phyloP scores from a whole-genome alignment of 2,113 vertebrate genomes.

The Cyanoderma ruficeps region DNA sequence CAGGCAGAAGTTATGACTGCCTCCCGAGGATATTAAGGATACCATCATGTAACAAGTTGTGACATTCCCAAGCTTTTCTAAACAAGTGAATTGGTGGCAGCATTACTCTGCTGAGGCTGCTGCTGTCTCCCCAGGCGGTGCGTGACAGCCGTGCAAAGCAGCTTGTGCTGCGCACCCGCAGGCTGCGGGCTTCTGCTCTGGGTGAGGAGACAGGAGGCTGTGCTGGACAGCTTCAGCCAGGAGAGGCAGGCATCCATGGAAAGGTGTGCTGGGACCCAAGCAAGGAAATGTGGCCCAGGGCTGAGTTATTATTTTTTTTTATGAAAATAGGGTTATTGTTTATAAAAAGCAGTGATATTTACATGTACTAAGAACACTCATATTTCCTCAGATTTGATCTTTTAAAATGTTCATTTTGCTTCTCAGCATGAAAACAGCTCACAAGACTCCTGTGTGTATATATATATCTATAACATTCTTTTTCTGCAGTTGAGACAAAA shows the following conservation, averaged over 20 bases:
- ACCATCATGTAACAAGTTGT: not conserved
- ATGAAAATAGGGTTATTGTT: not conserved
- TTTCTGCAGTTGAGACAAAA: not conserved
- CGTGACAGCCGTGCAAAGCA: not conserved
- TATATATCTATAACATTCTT: not conserved
- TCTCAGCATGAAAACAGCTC: not conserved
- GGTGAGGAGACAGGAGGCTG: not conserved
- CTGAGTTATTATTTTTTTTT: not conserved
- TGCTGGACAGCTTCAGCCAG: not conserved
- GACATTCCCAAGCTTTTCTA: not conserved
- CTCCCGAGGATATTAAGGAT: not conserved
- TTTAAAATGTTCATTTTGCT: not conserved
- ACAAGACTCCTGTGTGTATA: fast-evolving
- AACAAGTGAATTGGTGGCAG: not conserved
- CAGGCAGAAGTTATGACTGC: not conserved
- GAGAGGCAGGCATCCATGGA: not conserved
- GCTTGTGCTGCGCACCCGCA: fast-evolving
- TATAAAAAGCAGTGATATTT: not conserved
- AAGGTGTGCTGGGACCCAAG: not conserved
- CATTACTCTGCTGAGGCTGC: not conserved
- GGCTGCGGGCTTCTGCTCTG: fast-evolving
- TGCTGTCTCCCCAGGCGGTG: not conserved
- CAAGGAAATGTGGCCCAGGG: not conserved
- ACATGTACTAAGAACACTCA: not conserved
- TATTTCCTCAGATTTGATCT: not conserved